Base-by-base conservation (phyloP, 2,888 invertebrate species). In the Spisula subtruncata region DNA sequence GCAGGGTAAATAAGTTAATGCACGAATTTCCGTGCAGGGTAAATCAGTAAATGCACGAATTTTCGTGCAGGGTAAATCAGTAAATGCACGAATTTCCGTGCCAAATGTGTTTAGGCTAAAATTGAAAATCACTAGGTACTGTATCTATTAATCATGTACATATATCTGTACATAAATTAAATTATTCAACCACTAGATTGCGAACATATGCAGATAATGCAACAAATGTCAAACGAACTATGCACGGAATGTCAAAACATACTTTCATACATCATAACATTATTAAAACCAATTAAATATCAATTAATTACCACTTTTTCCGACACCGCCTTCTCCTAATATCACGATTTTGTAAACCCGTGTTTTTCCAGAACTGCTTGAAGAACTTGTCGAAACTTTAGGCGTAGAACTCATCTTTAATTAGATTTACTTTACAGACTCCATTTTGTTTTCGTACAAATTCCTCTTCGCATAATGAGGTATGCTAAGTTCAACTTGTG, bases 281-380 rank as follows among this genome's bases (percentile, higher is more conserved):
- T 66, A 41, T 41, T 46, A 82, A 29, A 35, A 18, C 25, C 35
- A 56, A 56, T 12, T 29, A 56, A 25, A 20, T 81, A 25, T 83
- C 80, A 18, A 82, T 60, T 25, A 60, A 60, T 96, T 97, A 98
- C 98, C 98, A 96, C 98, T 98, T 97, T 99, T 99, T 96, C 99
- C 99, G 94, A 99, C 98, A 93, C 98, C 99, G 81, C 98, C 99
- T 97, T 98, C 99, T 82, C 98, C 98, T 88, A 99, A 97, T 94
- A 99, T 98, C 92, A 99, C 99, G 96, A 98, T 98, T 97, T 98
- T 98, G 97, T 98, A 99, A 93, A 93, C 93, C 81, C 93, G 93
- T 29, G 89, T 83, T 56, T 80, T 87, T n/a, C 81, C 54, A 75
- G 75, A 32, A 66, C 75, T 71, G 12, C 80, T 18, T 8, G 89